A percentile compares a stretch with the other conserved stretches of the same genome.
Conservation (phyloP, 92 coral and sea anemone species). For the Phymanthus crucifer region DNA sequence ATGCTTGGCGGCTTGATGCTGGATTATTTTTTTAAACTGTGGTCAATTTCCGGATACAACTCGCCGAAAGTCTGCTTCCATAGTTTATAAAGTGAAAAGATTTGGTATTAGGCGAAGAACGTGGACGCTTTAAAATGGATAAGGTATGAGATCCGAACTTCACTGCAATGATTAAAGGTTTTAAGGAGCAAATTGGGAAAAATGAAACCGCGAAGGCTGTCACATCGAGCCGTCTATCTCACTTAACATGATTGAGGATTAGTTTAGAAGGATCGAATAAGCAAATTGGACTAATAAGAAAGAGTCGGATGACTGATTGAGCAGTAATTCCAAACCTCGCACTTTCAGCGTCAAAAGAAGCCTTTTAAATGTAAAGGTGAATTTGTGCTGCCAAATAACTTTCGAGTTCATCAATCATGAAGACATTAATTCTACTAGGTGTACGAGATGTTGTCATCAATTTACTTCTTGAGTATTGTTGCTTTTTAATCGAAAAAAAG, state of each 20-base stretch:
- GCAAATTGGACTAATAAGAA: not conserved
- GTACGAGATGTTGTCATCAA: too few species aligned
- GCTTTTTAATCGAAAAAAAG: too few species aligned
- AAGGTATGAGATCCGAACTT: not conserved
- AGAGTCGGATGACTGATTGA: not conserved
- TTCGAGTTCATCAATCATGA: too few species aligned
- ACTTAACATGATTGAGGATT: not conserved
- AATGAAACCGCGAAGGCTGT: not conserved
- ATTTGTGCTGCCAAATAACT: not conserved
- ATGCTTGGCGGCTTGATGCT: not conserved
- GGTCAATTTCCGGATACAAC: not conserved
- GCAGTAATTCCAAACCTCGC: not conserved
- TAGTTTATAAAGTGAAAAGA: not conserved
- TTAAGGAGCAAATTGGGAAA: not conserved
- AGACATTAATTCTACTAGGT: too few species aligned
- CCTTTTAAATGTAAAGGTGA: not conserved
- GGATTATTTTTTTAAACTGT: not conserved
- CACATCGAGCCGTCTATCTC: not conserved
- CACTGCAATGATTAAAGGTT: not conserved
- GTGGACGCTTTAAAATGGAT: not conserved
- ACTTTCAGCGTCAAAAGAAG: not conserved
- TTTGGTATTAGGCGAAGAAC: not conserved
- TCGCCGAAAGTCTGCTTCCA: not conserved
- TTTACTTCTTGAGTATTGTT: too few species aligned
- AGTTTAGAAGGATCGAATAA: not conserved